These are phyloP conservation scores for Bugula neritina DNA, from an alignment of 2,888 invertebrate species.

Conservation along the genomic window DNA sequence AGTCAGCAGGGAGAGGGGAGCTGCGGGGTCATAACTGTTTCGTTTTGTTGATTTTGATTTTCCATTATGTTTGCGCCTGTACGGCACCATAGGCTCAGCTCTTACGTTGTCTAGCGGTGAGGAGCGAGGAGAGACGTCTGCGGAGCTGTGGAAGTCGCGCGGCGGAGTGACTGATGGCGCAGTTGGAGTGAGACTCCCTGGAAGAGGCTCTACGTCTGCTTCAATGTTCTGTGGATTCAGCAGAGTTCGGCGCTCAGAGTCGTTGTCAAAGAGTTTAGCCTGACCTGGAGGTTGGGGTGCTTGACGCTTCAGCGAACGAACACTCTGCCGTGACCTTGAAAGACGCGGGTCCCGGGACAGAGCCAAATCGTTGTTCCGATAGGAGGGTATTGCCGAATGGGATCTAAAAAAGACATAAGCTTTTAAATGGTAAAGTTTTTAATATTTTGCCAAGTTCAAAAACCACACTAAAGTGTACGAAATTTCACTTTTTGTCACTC, in stretches of 20 bases:
- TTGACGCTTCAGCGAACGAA: slow-evolving; percentile 18
- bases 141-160: background rate
- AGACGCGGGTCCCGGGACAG: background rate
- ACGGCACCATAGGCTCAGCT: background rate
- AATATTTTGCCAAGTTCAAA: no score
- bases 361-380: slow-evolving; percentile 12
- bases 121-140: background rate
- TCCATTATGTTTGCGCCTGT: background rate
- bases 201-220: background rate
- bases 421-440: no score
- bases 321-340: background rate
- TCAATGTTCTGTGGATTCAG: background rate
- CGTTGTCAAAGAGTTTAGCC: background rate
- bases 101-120: background rate
- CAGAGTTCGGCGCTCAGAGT: background rate
- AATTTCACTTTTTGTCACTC: no score
- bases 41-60: background rate
- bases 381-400: slow-evolving; percentile 12
- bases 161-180: slow-evolving; percentile 13
- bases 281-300: slow-evolving; percentile 13
- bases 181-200: background rate
- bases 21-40: background rate
- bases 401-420: slow-evolving; percentile 8
- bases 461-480: no score
- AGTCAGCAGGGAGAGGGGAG: slow-evolving; percentile 2